These are phyloP conservation scores for Aphidius ervi DNA, from an alignment of 1,140 invertebrate species.

Conservation along the genomic window DNA sequence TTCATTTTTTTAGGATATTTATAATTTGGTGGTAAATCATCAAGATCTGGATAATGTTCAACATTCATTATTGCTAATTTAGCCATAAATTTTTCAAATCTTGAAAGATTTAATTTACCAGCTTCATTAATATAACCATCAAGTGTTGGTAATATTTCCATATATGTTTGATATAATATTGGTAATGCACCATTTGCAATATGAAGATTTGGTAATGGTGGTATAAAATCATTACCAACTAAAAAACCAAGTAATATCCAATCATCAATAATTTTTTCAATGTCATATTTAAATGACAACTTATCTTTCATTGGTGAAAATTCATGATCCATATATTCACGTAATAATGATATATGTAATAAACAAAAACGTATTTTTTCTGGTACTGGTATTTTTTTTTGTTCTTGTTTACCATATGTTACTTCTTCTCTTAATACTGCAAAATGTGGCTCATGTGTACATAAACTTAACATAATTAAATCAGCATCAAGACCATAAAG, in stretches of 20 bases:
- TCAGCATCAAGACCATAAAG: constrained; percentile 95
- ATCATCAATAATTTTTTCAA: constrained; percentile 75
- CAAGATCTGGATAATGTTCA: constrained; percentile 77
- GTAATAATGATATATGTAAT: constrained; percentile 83
- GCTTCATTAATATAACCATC: constrained; percentile 93
- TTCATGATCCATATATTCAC: constrained; percentile 91
- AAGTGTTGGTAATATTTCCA: constrained; percentile 76
- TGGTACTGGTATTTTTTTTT: constrained; percentile 61
- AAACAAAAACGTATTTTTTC: constrained; percentile 92
- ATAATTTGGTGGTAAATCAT: constrained; percentile 32
- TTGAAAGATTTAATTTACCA: constrained; percentile 75
- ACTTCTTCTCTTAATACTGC: constrained; percentile 89
- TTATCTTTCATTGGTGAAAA: constrained; percentile 73
- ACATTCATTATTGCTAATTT: constrained; percentile 75
- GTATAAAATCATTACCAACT: constrained; percentile 97
- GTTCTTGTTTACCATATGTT: constrained; percentile 62
- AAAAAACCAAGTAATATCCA: constrained; percentile 91
- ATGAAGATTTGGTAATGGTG: constrained; percentile 89
- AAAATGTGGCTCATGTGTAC: constrained; percentile 93
- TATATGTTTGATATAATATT: constrained; percentile 84
- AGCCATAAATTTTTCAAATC: constrained; percentile 85
- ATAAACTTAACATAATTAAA: constrained; percentile 90
- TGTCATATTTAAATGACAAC: constrained; percentile 65
- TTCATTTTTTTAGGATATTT: constrained; percentile 46
- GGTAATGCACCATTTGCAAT: constrained; percentile 86